Percentiles rank a stretch among this genome's conserved stretches.
Evolutionary conservation across 1,140 invertebrate genomes (phyloP).

Genomic region (Camponotus floridanus): DNA sequence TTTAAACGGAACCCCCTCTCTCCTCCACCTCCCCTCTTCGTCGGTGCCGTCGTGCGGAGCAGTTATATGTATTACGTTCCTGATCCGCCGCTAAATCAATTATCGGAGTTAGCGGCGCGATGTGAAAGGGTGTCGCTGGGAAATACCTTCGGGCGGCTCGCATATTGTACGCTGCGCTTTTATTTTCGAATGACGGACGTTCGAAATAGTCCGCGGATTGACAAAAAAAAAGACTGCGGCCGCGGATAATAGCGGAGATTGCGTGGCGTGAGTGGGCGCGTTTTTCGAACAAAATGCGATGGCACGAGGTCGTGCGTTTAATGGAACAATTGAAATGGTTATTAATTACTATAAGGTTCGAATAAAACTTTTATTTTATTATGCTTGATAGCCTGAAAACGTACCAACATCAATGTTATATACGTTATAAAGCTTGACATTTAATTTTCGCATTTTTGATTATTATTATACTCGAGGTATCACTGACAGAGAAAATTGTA

Average conservation of each 20-base stretch:
- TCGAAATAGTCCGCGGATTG: slow-evolving; percentile 33
- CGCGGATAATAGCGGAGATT: slow-evolving; percentile 33
- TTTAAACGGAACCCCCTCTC: slow-evolving; percentile 79
- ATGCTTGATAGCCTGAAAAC: not conserved
- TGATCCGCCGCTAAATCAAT: slow-evolving; percentile 84
- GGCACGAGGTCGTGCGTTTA: slow-evolving; percentile 1
- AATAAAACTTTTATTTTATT: slow-evolving; percentile 8
- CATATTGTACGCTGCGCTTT: slow-evolving; percentile 52
- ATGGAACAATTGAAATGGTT: slow-evolving; percentile 17
- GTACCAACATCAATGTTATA: not conserved
- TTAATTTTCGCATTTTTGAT: not conserved
- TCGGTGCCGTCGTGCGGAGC: slow-evolving; percentile 73
- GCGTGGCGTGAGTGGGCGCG: not conserved
- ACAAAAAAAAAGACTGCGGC: not conserved
- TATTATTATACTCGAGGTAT: not conserved
- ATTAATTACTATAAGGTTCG: slow-evolving; percentile 7
- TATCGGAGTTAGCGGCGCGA: slow-evolving; percentile 77
- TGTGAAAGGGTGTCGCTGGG: slow-evolving; percentile 40
- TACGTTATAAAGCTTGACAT: not conserved
- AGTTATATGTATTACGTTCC: slow-evolving; percentile 82
- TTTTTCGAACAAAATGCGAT: not conserved
- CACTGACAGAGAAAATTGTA: not conserved
- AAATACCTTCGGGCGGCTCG: slow-evolving; percentile 45
- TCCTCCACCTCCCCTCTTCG: not conserved
- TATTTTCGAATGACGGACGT: slow-evolving; percentile 40